Percentiles rank a stretch among this genome's conserved stretches.
Evolutionary conservation across 2,113 vertebrate genomes (phyloP).

Genomic region (Burhinus oedicnemus): DNA sequence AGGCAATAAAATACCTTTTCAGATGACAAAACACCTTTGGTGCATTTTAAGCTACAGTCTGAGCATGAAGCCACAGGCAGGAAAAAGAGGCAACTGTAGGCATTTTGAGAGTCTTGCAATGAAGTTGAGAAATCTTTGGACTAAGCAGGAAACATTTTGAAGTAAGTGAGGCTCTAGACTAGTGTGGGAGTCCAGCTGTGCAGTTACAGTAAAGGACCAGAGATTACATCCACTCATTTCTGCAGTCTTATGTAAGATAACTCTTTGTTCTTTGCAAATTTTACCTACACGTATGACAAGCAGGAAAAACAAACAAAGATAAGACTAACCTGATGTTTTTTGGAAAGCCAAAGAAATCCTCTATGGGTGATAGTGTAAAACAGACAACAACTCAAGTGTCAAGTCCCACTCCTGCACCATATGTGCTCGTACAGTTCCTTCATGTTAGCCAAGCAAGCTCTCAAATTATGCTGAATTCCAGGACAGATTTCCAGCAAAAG

Average conservation of each 20-base stretch:
- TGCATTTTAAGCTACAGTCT: neutral
- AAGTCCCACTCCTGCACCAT: neutral
- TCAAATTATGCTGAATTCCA: neutral
- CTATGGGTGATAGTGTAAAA: neutral
- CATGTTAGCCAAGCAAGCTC: neutral
- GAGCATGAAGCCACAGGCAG: neutral
- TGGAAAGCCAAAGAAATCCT: neutral
- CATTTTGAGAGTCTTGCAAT: neutral
- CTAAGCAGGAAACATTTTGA: neutral
- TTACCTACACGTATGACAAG: neutral
- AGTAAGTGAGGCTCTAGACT: neutral
- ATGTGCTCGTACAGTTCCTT: rapidly evolving
- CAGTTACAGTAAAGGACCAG: neutral
- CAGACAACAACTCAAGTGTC: neutral
- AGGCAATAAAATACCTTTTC: neutral
- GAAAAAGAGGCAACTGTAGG: neutral
- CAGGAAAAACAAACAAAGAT: neutral
- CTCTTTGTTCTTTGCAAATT: neutral
- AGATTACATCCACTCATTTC: neutral
- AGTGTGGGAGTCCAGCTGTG: neutral
- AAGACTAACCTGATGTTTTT: neutral
- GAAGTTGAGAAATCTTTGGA: neutral
- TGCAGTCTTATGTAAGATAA: neutral
- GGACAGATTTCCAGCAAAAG: neutral
- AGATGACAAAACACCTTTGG: neutral